Conservation (phyloP, 2,797 vertebrate species). For the Enteromius radiatus region DNA sequence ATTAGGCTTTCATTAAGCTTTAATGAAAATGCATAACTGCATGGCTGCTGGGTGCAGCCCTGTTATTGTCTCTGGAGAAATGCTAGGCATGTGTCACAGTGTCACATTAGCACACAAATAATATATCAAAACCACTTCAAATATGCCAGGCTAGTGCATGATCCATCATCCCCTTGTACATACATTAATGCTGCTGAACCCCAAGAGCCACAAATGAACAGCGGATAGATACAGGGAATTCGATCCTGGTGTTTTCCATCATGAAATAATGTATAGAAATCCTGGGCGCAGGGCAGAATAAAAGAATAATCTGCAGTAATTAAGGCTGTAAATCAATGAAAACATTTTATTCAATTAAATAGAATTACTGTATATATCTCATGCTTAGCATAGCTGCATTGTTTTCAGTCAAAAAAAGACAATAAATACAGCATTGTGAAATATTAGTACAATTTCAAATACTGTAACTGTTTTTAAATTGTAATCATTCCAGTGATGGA, state of each 20-base stretch:
- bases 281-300: not conserved
- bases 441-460: not conserved
- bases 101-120: conserved; percentile 51
- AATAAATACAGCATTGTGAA: not conserved
- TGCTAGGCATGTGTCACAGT: conserved; percentile 45
- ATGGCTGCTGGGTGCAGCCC: conserved; percentile 47
- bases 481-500: not conserved
- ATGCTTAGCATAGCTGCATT: not conserved
- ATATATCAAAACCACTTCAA: conserved; percentile 46
- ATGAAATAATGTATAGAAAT: conserved; percentile 26
- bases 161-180: conserved; percentile 45
- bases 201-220: conserved; percentile 17
- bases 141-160: conserved; percentile 38
- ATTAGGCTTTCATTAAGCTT: conserved; percentile 61
- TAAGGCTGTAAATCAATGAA: not conserved
- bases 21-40: conserved; percentile 60
- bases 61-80: conserved; percentile 53
- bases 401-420: not conserved
- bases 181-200: conserved; percentile 45
- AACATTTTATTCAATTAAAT: not conserved
- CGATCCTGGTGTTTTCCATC: conserved; percentile 31
- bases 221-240: conserved; percentile 37
- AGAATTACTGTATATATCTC: not conserved
- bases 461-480: not conserved
- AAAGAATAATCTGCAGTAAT: conserved; percentile 26